A percentile compares a stretch with the other conserved stretches of the same genome.
Evolutionary conservation across 1,140 invertebrate species (phyloP).

Genomic region (Sweltsa coloradensis): DNA sequence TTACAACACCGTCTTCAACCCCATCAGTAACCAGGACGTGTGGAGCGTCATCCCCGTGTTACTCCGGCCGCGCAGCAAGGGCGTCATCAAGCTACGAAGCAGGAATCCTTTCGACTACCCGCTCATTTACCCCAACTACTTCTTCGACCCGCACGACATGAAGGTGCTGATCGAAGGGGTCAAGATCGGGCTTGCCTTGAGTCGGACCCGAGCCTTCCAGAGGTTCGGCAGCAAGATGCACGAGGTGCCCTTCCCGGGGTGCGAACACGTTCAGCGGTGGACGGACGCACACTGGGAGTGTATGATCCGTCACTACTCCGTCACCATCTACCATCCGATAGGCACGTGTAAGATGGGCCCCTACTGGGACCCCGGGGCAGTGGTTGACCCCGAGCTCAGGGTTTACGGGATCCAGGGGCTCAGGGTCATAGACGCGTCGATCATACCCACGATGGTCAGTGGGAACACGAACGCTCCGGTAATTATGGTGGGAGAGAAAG

Average conservation of each 20-base stretch:
- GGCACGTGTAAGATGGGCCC: constrained; percentile 91
- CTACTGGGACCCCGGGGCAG: constrained; percentile 66
- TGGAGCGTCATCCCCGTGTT: constrained; percentile 81
- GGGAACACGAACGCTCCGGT: constrained; percentile 74
- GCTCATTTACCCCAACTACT: constrained; percentile 85
- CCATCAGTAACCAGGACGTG: constrained; percentile 60
- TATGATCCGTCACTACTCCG: constrained; percentile 66
- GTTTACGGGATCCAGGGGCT: constrained; percentile 69
- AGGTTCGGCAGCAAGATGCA: constrained; percentile 53
- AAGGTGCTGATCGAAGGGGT: constrained; percentile 71
- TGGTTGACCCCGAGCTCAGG: constrained; percentile 55
- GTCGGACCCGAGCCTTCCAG: constrained; percentile 52
- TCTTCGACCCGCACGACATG: constrained; percentile 66
- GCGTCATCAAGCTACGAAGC: constrained; percentile 63
- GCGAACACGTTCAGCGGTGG: constrained; percentile 45
- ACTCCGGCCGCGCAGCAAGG: constrained; percentile 65
- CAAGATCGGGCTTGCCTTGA: constrained; percentile 61
- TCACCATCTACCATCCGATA: constrained; percentile 76
- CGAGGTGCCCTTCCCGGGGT: constrained; percentile 54
- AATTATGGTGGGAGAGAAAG: constrained; percentile 79
- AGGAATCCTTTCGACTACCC: constrained; percentile 83
- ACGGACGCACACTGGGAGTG: constrained; percentile 72
- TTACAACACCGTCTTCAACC: constrained; percentile 57
- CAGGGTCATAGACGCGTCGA: constrained; percentile 73
- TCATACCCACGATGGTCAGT: constrained; percentile 71